Percentiles rank a stretch among this genome's conserved stretches.
Evolutionary conservation across 2,113 vertebrate species (phyloP).

Genomic region (Alligator mississippiensis): DNA sequence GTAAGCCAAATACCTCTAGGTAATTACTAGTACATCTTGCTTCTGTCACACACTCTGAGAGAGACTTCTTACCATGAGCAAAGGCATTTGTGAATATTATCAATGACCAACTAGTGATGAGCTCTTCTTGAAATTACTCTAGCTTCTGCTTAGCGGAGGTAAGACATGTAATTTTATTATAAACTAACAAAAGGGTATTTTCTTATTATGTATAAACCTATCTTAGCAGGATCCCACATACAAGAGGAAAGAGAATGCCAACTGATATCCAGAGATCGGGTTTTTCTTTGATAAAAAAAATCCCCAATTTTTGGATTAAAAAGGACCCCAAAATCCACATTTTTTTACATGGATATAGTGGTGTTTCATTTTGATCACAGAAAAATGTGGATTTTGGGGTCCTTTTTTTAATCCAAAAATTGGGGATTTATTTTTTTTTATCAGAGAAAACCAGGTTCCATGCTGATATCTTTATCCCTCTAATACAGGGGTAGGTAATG

Average conservation of each 20-base stretch:
- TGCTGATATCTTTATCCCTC: too few relatives aligned
- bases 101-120: not conserved
- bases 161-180: not conserved
- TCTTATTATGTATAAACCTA: not conserved
- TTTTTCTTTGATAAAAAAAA: too few relatives aligned
- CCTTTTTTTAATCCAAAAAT: too few relatives aligned
- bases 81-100: not conserved
- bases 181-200: not conserved
- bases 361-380: too few relatives aligned
- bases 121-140: not conserved
- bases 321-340: too few relatives aligned
- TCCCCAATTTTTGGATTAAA: too few relatives aligned
- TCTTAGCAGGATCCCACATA: not conserved
- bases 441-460: too few relatives aligned
- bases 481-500: too few relatives aligned
- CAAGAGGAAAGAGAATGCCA: not conserved
- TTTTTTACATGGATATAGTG: too few relatives aligned
- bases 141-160: not conserved
- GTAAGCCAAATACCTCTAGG: not conserved
- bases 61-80: fast-evolving
- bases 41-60: fast-evolving
- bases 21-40: not conserved
- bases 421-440: too few relatives aligned
- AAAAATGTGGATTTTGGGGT: too few relatives aligned
- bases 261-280: not conserved